phyloP scores from a whole-genome alignment of 2,113 vertebrate species.

The Talpa occidentalis region DNA sequence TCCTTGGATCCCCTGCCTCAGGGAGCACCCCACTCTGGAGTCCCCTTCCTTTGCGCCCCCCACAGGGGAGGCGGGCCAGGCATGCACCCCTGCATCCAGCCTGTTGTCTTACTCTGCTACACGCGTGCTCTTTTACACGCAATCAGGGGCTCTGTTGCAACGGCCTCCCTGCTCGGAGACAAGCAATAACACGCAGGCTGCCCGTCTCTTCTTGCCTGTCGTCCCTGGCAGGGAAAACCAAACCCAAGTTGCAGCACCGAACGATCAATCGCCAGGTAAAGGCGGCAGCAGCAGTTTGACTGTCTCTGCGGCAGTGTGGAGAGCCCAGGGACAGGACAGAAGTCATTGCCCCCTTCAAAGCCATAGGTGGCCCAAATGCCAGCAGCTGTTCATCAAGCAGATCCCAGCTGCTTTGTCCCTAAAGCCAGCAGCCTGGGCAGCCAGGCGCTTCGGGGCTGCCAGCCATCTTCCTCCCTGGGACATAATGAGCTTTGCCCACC shows the following conservation, averaged over 20 bases:
- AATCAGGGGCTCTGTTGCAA: conserved; percentile 80
- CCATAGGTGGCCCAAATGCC: neutral
- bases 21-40: neutral
- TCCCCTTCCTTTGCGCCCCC: fast-evolving
- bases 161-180: conserved; percentile 76
- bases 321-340: neutral
- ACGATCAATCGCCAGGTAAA: conserved; percentile 81
- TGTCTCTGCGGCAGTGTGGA: conserved; percentile 42
- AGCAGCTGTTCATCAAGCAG: neutral
- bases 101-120: conserved; percentile 42
- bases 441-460: neutral
- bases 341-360: neutral
- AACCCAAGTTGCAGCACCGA: conserved; percentile 83
- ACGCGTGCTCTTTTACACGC: conserved; percentile 79
- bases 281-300: conserved; percentile 69
- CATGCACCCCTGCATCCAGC: neutral
- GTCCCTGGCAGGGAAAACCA: conserved; percentile 84
- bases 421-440: neutral
- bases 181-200: conserved; percentile 84
- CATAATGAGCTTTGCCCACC: neutral
- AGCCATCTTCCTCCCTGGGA: neutral
- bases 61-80: neutral
- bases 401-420: neutral
- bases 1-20: neutral
- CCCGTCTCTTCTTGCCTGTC: conserved; percentile 84